phyloP scores from a whole-genome alignment of 2,113 vertebrate species.

The Phoxinus phoxinus region DNA sequence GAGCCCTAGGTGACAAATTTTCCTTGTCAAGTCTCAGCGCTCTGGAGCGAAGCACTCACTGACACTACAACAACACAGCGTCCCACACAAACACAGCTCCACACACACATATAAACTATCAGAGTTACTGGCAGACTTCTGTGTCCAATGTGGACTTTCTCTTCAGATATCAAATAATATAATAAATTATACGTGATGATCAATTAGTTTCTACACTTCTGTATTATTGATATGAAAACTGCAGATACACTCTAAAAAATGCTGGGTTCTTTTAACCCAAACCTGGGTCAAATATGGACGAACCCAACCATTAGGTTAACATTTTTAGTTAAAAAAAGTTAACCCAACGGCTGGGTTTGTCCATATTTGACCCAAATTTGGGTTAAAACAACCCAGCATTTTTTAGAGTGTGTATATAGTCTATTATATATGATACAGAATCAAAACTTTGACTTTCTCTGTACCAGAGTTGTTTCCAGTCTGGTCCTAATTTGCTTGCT shows the following conservation, averaged over 20 bases:
- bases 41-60: background rate
- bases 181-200: background rate
- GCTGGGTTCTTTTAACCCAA: too few relatives aligned
- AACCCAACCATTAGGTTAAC: too few relatives aligned
- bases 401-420: too few relatives aligned
- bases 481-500: constrained; percentile 2
- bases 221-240: background rate
- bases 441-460: background rate
- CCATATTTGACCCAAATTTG: too few relatives aligned
- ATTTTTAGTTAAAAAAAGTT: too few relatives aligned
- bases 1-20: constrained; percentile 40
- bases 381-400: too few relatives aligned
- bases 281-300: too few relatives aligned
- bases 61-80: constrained; percentile 1
- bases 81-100: background rate
- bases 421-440: background rate
- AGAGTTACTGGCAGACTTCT: background rate
- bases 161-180: background rate
- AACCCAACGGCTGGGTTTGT: too few relatives aligned
- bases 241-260: too few relatives aligned
- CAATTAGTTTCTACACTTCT: background rate
- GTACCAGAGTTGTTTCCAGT: background rate
- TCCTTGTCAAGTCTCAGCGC: constrained; percentile 20
- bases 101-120: background rate
- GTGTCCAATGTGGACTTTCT: background rate